phyloP scores from a whole-genome alignment of 2,797 vertebrate species.

The Phalanger gymnotis region DNA sequence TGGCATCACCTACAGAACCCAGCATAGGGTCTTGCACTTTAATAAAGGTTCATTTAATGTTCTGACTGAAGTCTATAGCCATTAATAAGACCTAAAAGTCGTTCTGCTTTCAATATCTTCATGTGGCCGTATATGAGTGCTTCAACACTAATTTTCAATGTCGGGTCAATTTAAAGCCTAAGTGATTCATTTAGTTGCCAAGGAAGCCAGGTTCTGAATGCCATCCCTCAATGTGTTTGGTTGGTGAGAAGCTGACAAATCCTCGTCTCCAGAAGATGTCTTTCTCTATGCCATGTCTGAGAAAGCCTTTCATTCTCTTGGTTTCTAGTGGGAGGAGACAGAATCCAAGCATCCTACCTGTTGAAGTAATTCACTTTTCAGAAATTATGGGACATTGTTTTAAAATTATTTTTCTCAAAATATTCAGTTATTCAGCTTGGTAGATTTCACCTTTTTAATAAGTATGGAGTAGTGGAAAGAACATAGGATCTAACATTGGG shows the following conservation, averaged over 20 bases:
- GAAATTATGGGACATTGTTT: constrained; percentile 12
- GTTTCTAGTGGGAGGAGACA: background rate
- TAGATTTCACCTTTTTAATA: background rate
- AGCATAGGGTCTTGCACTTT: background rate
- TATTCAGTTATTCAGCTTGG: background rate
- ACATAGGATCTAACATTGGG: background rate
- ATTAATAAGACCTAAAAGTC: background rate
- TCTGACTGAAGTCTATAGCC: background rate
- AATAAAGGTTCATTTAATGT: background rate
- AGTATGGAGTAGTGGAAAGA: background rate
- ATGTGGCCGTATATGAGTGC: background rate
- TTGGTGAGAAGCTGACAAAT: background rate
- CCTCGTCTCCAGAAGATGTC: background rate
- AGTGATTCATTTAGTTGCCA: background rate
- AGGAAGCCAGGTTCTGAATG: background rate
- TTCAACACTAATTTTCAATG: background rate
- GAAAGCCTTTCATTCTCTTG: background rate
- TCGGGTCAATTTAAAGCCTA: background rate
- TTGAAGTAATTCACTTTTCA: constrained; percentile 14
- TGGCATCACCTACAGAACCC: background rate
- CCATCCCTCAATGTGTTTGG: background rate
- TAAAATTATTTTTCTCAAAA: constrained; percentile 18
- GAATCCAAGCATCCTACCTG: background rate
- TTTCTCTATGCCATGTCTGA: background rate
- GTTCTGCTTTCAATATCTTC: background rate